Evolutionary conservation across 2,797 vertebrate genomes (phyloP).

Genomic region (Philypnodon macrostomus): DNA sequence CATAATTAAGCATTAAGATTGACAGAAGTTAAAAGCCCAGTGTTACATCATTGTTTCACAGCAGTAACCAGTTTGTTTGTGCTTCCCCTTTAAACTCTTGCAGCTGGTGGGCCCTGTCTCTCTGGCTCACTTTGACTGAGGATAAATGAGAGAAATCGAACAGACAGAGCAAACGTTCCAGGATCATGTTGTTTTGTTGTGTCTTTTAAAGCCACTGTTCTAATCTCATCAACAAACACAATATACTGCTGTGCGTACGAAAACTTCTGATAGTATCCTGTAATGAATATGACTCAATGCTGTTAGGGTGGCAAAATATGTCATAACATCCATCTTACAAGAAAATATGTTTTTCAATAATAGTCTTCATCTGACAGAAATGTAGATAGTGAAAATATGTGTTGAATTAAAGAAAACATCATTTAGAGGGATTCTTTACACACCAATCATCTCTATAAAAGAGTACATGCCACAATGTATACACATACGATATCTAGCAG

Average conservation of each 20-base stretch:
- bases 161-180: conserved; percentile 17
- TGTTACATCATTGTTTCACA: conserved; percentile 14
- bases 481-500: too few species aligned
- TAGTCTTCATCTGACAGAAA: too few species aligned
- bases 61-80: conserved; percentile 33
- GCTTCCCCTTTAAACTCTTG: conserved; percentile 45
- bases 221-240: conserved; percentile 4
- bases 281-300: conserved; percentile 6
- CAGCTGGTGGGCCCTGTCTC: conserved; percentile 31
- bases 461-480: too few species aligned
- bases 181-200: conserved; percentile 13
- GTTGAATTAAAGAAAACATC: too few species aligned
- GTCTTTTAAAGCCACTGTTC: conserved; percentile 3
- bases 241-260: background rate
- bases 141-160: conserved; percentile 37
- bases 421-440: too few species aligned
- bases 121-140: conserved; percentile 30
- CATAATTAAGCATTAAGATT: background rate
- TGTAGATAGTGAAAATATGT: too few species aligned
- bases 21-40: background rate
- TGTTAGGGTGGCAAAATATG: too few species aligned
- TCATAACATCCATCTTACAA: too few species aligned
- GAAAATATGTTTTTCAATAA: too few species aligned
- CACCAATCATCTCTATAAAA: too few species aligned
- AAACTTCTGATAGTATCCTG: conserved; percentile 10